Base-by-base conservation (phyloP, 2,888 invertebrate species). In the Chorisops tibialis region DNA sequence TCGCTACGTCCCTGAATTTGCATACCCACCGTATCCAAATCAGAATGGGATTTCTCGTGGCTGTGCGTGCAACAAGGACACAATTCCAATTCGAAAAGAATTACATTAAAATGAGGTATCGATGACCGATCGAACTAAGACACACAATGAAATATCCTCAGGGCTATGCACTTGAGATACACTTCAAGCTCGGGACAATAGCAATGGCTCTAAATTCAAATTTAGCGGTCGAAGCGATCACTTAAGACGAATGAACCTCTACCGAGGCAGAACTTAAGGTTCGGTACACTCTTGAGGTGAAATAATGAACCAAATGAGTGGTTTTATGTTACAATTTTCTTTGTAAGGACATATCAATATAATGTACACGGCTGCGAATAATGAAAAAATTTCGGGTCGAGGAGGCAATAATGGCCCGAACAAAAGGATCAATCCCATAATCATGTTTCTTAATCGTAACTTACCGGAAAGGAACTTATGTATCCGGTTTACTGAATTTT, bases 321-420 rank as follows among this genome's bases (percentile, higher is more conserved):
- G 56, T 56, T 56, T 56, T 56, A 56, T 56, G 56, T 56, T 56
- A 56, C 56, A 56, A 24, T 56, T 18, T 56, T 30, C 56, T 9
- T 43, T 56, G 30, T 56, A 45, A 24, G 43, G 4, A 16, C 11
- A n/a, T 24, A 43, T n/a, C 22, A 41, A 41, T 43, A 39, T 19
- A 22, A 30, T 30, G 30, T 30, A 1, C 30, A n/a, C n/a, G n/a
- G n/a, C n/a, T n/a, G 21, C 9, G 54, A 56, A 56, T 43, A 56
- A 56, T 56, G 24, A 16, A 56, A 12, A 18, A 56, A 37, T 37
- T 24, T 56, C 43, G 30, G 30, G 30, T 30, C 9, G 5, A 30
- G n/a, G n/a, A n/a, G n/a, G n/a, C 30, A 9, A 30, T 30, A 9
- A 30, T 30, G 30, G 1, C 30, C 3, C 7, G 30, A 30, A 30